These are phyloP conservation scores for Beaufortia kweichowensis DNA, from an alignment of 2,113 vertebrate species.

Conservation along the genomic window DNA sequence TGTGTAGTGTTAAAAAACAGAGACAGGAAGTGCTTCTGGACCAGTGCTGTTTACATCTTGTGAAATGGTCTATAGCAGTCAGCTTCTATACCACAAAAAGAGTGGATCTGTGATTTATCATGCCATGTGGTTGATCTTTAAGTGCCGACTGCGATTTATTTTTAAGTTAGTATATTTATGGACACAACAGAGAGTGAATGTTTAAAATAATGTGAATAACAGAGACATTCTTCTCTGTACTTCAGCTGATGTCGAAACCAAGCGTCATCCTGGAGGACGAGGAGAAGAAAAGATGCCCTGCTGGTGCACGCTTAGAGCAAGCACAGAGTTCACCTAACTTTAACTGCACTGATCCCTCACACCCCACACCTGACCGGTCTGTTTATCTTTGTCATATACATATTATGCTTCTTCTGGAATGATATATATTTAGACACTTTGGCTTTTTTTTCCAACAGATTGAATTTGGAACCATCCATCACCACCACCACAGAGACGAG, in stretches of 20 bases:
- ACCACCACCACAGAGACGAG: conserved; percentile 46
- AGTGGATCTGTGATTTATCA: too few relatives aligned
- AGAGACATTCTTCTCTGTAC: background rate
- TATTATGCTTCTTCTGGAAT: too few relatives aligned
- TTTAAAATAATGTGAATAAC: background rate
- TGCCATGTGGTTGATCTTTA: too few relatives aligned
- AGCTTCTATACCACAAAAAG: too few relatives aligned
- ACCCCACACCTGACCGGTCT: conserved; percentile 11
- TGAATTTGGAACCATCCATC: conserved; percentile 17
- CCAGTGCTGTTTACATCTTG: too few relatives aligned
- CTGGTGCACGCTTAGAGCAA: background rate
- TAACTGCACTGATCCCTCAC: background rate
- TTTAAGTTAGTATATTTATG: too few relatives aligned
- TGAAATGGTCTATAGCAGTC: too few relatives aligned
- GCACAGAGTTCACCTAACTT: background rate
- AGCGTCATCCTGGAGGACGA: conserved; percentile 25
- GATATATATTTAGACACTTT: background rate
- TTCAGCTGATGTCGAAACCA: conserved; percentile 39
- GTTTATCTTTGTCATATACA: too few relatives aligned
- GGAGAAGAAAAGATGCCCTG: conserved; percentile 23
- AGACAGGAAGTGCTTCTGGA: too few relatives aligned
- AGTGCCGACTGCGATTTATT: too few relatives aligned
- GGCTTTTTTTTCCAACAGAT: conserved; percentile 47
- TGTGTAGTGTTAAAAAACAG: too few relatives aligned
- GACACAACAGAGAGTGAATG: background rate